Evolutionary conservation across 2,797 vertebrate genomes (phyloP).

Genomic region (Serranus cabrilla): DNA sequence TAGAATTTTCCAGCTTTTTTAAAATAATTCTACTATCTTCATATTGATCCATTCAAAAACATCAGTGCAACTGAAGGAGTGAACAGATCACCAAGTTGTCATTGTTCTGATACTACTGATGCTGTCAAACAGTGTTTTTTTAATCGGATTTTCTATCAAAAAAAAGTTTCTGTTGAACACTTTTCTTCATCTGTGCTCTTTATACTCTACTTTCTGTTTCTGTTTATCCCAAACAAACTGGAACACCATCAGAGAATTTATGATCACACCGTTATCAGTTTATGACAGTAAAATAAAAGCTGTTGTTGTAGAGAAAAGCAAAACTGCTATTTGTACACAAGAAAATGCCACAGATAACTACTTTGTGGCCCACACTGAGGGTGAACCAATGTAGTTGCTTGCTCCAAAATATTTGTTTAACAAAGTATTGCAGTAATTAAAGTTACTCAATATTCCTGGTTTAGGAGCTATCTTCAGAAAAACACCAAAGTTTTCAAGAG

Average conservation of each 20-base stretch:
- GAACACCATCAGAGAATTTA: background rate
- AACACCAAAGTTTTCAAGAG: too few species aligned
- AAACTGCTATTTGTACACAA: background rate
- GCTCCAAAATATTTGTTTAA: background rate
- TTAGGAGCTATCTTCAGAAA: background rate
- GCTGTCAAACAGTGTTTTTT: conserved; percentile 8
- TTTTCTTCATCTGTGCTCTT: conserved; percentile 2
- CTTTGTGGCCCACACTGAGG: background rate
- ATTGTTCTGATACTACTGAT: background rate
- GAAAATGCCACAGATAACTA: background rate
- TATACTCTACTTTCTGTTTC: background rate
- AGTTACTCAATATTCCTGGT: background rate
- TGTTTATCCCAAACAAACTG: conserved; percentile 1
- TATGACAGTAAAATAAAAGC: background rate
- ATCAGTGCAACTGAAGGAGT: background rate
- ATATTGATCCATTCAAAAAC: conserved; percentile 7
- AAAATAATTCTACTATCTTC: background rate
- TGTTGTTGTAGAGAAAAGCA: background rate
- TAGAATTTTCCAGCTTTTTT: background rate
- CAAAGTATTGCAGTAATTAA: background rate
- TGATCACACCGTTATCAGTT: background rate
- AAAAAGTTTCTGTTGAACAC: background rate
- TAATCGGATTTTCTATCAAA: background rate
- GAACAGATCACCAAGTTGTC: background rate
- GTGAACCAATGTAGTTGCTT: too few species aligned